phyloP scores from a whole-genome alignment of 2,113 vertebrate species.

The Oryctolagus cuniculus region mOryCun1.1 NC_091453.1:37485001-37485500 shows the following conservation, averaged over 20 bases:
- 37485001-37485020: too few species aligned
- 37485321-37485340: constrained; percentile 45
- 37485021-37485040: too few species aligned
- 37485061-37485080: constrained; percentile 51
- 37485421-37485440: constrained; percentile 37
- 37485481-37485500: constrained; percentile 47
- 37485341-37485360: constrained; percentile 46
- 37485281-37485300: constrained; percentile 54
- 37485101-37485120: constrained; percentile 55
- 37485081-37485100: constrained; percentile 50
- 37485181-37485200: constrained; percentile 49
- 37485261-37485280: constrained; percentile 38
- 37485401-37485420: constrained; percentile 47
- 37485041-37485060: too few species aligned
- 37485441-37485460: neutral
- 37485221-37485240: constrained; percentile 56
- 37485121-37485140: constrained; percentile 56
- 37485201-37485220: constrained; percentile 59
- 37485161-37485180: constrained; percentile 58
- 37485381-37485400: constrained; percentile 49
- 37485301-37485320: constrained; percentile 58
- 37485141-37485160: constrained; percentile 1
- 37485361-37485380: constrained; percentile 1
- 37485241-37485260: constrained; percentile 59
- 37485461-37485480: neutral